Evolutionary conservation across 1,140 invertebrate genomes (phyloP).

Genomic region (Phymorhynchus buccinoides): DNA sequence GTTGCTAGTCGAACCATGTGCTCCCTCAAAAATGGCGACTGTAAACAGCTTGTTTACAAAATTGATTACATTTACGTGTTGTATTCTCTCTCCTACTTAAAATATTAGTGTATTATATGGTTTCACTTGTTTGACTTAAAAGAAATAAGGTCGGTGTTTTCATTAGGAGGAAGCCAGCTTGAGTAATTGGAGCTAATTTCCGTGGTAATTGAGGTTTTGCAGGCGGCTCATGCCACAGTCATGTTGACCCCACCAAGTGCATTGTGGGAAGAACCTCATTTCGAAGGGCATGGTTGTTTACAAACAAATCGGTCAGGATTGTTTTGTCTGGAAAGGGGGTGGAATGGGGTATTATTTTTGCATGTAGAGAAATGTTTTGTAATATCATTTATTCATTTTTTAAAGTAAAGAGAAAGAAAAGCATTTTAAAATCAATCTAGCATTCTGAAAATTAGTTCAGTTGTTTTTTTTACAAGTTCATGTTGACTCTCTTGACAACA

Average conservation of each 20-base stretch:
- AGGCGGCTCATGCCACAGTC: neutral
- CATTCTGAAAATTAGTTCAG: too few species aligned
- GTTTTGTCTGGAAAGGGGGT: neutral
- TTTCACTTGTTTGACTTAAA: too few species aligned
- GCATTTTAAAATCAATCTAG: too few species aligned
- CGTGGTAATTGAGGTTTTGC: neutral
- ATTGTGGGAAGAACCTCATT: neutral
- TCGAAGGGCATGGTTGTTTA: neutral
- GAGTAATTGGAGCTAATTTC: neutral
- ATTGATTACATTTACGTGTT: neutral
- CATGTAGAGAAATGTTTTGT: too few species aligned
- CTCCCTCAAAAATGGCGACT: slow-evolving; percentile 68
- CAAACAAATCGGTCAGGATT: neutral
- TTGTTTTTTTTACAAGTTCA: too few species aligned
- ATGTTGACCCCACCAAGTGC: neutral
- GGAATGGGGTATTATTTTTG: too few species aligned
- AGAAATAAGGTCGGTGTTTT: too few species aligned
- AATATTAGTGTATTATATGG: too few species aligned
- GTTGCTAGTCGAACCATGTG: slow-evolving; percentile 68
- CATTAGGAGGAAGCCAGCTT: neutral
- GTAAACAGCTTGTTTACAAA: slow-evolving; percentile 62
- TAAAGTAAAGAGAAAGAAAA: too few species aligned
- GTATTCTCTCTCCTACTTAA: neutral
- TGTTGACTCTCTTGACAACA: too few species aligned
- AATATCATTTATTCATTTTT: too few species aligned